Evolutionary conservation across 2,113 vertebrate species (phyloP), one percentile per base, ranked within the genome.

Genomic region (Campylomormyrus numenius): DNA sequence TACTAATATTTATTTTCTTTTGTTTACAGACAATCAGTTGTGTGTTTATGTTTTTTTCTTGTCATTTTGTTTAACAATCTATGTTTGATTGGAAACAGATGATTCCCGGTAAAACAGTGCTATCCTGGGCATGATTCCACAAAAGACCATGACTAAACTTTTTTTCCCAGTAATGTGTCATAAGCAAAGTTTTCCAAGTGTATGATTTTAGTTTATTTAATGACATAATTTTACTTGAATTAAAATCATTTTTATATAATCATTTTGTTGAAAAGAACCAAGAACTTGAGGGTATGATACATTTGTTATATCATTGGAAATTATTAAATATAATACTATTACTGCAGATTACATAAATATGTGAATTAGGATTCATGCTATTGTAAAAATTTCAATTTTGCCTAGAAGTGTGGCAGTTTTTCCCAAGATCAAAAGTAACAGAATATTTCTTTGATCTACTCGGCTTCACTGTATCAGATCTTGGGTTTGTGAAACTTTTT

Each of bases 1-100:
- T 49, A 48, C 17, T 49, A 46, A n/a, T 50, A 49, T 49, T 48
- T 52, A 48, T 42, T 85, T 50, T 85, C 27, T 35, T 90, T 85
- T 90, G 42, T 90, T 31, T 52, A 85, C 80, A 70, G 46, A 62
- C 53, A 85, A 31, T 66, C 83, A 85, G 49, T 85, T 89, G 13
- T 77, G 5, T 83, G 13, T 85, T 45, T 80, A 11, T 84, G 42
- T 53, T 45, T 50, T 52, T 62, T 31, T 31, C 24, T 31, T 46
- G 21, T 66, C 31, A 48, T 35, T 62, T 24, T 70, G 62, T 31
- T 70, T 42, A 77, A 77, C 35, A 39, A 77, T 77, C 56, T 48
- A 49, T 48, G 0, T 11, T 89, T 48, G 13, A 42, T 35, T 80
- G 10, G 24, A 46, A 48, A 24, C 56, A 49, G 39, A 50, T 74